A percentile compares a stretch with the other conserved stretches of the same genome.
Conservation (phyloP, 2,113 vertebrate species). For the Notechis scutatus region DNA sequence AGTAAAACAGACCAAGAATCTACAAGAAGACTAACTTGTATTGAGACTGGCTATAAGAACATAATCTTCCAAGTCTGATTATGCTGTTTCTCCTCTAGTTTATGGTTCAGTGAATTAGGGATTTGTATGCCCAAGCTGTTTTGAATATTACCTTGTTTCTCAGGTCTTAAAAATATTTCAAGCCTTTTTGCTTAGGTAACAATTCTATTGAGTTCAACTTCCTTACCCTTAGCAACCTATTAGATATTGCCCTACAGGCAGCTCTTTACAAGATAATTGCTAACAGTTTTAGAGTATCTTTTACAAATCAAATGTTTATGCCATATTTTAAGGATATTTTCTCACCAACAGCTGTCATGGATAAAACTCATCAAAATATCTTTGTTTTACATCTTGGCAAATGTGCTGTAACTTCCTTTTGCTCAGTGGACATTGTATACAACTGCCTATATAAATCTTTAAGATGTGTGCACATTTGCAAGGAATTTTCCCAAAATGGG, state of each 20-base stretch:
- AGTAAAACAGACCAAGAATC: not conserved
- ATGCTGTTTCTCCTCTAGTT: not conserved
- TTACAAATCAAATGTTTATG: not conserved
- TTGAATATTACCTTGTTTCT: not conserved
- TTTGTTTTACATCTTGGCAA: not conserved
- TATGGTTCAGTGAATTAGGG: not conserved
- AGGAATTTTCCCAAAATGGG: not conserved
- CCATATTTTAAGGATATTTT: not conserved
- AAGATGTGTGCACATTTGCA: not conserved
- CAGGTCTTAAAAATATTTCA: not conserved
- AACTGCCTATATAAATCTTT: fast-evolving
- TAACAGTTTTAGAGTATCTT: not conserved
- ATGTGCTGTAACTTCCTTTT: not conserved
- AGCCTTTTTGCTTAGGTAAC: not conserved
- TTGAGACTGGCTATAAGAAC: not conserved
- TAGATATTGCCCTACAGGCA: not conserved
- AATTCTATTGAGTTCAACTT: not conserved
- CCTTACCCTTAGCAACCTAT: not conserved
- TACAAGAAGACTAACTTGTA: not conserved
- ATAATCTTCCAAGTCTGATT: not conserved
- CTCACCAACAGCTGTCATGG: not conserved
- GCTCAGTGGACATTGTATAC: not conserved
- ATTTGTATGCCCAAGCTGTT: not conserved
- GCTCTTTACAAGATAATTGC: not conserved
- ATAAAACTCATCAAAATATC: not conserved